Evolutionary conservation across 2,888 invertebrate genomes (phyloP).

Genomic region (Steinernema hermaphroditum): DNA sequence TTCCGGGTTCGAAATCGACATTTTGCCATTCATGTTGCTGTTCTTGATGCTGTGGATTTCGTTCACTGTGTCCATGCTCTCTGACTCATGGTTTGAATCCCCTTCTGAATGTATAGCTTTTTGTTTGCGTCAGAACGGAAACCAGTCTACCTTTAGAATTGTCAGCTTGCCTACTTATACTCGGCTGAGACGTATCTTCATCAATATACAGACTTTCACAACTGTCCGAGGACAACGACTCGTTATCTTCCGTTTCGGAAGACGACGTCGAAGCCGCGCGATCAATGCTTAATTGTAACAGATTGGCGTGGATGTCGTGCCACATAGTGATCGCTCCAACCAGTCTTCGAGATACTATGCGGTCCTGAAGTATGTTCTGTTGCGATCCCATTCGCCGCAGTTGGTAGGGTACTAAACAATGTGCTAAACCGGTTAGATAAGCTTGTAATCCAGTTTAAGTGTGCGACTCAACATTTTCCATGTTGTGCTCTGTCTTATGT

Average conservation of each 20-base stretch:
- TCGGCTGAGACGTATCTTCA: neutral
- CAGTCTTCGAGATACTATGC: conserved; percentile 49
- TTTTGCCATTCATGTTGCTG: conserved; percentile 33
- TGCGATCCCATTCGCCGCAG: conserved; percentile 20
- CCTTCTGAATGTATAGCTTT: neutral
- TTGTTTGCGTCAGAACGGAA: too few relatives aligned
- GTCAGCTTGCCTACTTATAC: neutral
- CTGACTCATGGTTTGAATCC: conserved; percentile 10
- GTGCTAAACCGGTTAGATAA: conserved; percentile 26
- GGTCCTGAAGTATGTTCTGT: conserved; percentile 36
- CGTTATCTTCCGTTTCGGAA: neutral
- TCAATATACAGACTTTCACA: conserved; percentile 22
- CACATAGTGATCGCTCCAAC: conserved; percentile 65
- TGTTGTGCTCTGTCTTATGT: too few relatives aligned
- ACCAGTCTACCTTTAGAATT: neutral
- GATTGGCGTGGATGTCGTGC: conserved; percentile 64
- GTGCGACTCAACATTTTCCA: too few relatives aligned
- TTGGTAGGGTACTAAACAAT: conserved; percentile 17
- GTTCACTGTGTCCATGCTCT: conserved; percentile 18
- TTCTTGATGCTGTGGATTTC: neutral
- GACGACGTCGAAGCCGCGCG: neutral
- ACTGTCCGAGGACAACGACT: neutral
- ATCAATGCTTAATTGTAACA: conserved; percentile 57
- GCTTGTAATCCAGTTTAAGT: neutral
- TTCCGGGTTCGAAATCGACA: conserved; percentile 63